A percentile compares a stretch with the other conserved stretches of the same genome.
Conservation (phyloP, 2,113 vertebrate species). For the Turnix velox region DNA sequence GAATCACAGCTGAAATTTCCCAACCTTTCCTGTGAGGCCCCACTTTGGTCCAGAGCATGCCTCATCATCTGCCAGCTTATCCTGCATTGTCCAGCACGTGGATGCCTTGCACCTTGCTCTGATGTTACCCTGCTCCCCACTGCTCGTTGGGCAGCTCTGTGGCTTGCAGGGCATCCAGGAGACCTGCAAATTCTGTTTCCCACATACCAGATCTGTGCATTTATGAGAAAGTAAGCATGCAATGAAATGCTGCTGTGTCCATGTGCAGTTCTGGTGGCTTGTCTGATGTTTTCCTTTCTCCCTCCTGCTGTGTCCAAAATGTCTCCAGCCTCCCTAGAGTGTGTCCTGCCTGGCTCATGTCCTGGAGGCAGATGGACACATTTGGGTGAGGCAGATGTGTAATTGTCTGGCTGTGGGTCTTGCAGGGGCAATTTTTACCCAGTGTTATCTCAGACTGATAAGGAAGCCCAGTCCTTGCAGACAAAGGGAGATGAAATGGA, state of each 20-base stretch:
- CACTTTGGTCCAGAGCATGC: not conserved
- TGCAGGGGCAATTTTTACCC: accelerated
- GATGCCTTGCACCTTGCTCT: not conserved
- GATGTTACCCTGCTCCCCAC: not conserved
- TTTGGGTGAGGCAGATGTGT: not conserved
- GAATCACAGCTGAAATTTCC: not conserved
- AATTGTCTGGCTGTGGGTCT: not conserved
- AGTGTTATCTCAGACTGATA: not conserved
- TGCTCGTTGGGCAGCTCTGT: not conserved
- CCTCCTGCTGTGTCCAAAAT: not conserved
- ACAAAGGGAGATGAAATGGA: not conserved
- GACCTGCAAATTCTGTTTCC: not conserved
- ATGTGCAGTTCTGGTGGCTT: not conserved
- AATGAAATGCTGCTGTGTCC: not conserved
- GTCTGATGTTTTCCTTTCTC: not conserved
- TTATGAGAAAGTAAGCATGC: not conserved
- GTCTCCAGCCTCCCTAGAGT: not conserved
- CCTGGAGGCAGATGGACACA: accelerated
- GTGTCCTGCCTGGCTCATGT: not conserved
- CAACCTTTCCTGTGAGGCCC: not conserved
- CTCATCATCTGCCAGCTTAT: not conserved
- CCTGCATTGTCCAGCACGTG: accelerated
- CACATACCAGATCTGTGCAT: not conserved
- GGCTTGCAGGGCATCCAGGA: not conserved
- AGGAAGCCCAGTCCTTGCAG: accelerated